Conservation (phyloP, 2,113 vertebrate species). For the Mohoua ochrocephala region DNA sequence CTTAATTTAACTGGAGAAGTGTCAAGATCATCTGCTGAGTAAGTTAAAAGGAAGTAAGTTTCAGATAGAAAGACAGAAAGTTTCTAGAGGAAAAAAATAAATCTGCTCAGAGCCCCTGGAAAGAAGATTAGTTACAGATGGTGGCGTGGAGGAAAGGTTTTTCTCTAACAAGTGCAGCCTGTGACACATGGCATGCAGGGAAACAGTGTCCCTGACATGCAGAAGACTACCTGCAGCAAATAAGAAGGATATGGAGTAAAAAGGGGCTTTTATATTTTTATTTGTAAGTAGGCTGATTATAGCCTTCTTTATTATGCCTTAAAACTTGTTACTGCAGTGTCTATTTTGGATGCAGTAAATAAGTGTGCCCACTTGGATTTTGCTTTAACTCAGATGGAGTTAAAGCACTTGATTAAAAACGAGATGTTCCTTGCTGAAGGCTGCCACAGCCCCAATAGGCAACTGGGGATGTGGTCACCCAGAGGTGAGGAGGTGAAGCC, state of each 20-base stretch:
- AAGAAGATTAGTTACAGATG: background rate
- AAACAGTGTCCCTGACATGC: background rate
- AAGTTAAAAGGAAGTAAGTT: slow-evolving; percentile 6
- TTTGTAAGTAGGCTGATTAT: background rate
- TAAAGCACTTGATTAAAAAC: background rate
- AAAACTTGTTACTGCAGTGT: background rate
- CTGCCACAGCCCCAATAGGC: background rate
- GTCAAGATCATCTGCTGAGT: slow-evolving; percentile 45
- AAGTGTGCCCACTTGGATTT: background rate
- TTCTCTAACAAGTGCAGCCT: background rate
- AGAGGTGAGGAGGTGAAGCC: background rate
- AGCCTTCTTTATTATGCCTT: background rate
- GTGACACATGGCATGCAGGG: background rate
- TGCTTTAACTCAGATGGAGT: background rate
- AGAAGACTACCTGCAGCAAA: background rate
- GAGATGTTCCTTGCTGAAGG: background rate
- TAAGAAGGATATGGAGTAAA: background rate
- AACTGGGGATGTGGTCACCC: background rate
- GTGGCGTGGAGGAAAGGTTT: background rate
- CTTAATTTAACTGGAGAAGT: slow-evolving; percentile 49
- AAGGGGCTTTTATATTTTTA: background rate
- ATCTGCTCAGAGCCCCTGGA: background rate
- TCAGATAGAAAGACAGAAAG: background rate
- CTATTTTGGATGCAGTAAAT: background rate
- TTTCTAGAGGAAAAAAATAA: background rate